Evolutionary conservation across 1,140 invertebrate genomes (phyloP), one percentile per base, ranked within the genome.

Genomic region (Rhysida immarginata): DNA sequence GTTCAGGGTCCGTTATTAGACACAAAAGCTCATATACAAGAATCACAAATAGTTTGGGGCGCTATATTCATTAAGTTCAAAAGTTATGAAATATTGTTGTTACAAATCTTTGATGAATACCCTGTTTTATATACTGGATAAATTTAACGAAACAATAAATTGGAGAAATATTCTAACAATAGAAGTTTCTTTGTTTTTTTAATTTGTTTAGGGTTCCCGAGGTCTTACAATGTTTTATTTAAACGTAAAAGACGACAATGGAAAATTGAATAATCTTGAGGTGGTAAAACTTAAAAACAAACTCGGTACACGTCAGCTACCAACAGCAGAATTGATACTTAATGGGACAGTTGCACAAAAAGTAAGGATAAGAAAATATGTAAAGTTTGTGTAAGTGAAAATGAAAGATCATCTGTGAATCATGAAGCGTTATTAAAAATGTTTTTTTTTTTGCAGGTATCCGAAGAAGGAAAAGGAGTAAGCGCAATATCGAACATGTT

Each of bases 221-320:
- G 76, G 76, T 5, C 61, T 80, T 18, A 75, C 75, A 1, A 65
- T 80, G 63, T 80, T 80, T 64, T 78, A 72, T 57, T 25, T 80
- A 35, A 69, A 75, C 62, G 65, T 65, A 43, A 60, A 71, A 26
- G 62, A 66, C 25, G 61, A 68, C 21, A 62, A 72, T 52, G 71
- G 72, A 20, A 56, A 64, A 11, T 63, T 78, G 29, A 79, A 79
- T 60, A 72, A 74, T 49, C 76, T 79, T 51, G 69, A 79, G 57
- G 70, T 79, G 42, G 63, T 77, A 42, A 71, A 68, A 54, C 60
- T 80, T 53, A 80, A 80, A 63, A 72, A 80, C 59, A 80, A 80
- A 64, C 63, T 80, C 11, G 69, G 68, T 54, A 80, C 78, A 1
- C 62, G 71, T 51, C 78, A 81, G 61, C 59, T 80, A n/a, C 79